phyloP scores from a whole-genome alignment of 1,140 invertebrate genomes.

The Calliphora vicina region DNA sequence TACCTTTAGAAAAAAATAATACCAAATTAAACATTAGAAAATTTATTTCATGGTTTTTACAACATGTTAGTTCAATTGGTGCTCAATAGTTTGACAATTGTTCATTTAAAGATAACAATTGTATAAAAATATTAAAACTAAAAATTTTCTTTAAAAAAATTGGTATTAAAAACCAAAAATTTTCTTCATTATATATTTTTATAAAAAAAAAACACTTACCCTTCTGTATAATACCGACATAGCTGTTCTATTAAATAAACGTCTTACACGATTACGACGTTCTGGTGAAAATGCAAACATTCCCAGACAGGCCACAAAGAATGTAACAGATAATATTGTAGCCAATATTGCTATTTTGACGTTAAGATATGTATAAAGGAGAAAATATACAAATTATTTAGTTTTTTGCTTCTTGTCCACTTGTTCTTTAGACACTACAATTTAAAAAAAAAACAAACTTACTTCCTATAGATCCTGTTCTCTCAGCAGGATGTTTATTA shows the following conservation, averaged over 20 bases:
- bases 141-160: no score
- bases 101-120: no score
- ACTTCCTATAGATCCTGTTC: slow-evolving; percentile 58
- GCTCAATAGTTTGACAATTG: no score
- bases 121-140: no score
- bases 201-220: no score
- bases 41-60: no score
- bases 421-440: neutral
- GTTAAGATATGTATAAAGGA: neutral
- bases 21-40: no score
- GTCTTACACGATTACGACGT: slow-evolving; percentile 52
- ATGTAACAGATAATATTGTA: slow-evolving; percentile 54
- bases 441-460: slow-evolving; percentile 43
- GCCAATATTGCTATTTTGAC: slow-evolving; percentile 51
- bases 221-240: slow-evolving; percentile 56
- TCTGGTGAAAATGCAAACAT: slow-evolving; percentile 57
- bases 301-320: slow-evolving; percentile 54
- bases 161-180: no score
- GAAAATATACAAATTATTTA: neutral
- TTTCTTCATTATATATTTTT: no score
- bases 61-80: no score
- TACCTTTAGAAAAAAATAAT: slow-evolving; percentile 43
- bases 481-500: slow-evolving; percentile 48
- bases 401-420: neutral
- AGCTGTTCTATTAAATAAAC: slow-evolving; percentile 52